Conservation (phyloP, 2,113 vertebrate genomes). For the Alligator mississippiensis region DNA sequence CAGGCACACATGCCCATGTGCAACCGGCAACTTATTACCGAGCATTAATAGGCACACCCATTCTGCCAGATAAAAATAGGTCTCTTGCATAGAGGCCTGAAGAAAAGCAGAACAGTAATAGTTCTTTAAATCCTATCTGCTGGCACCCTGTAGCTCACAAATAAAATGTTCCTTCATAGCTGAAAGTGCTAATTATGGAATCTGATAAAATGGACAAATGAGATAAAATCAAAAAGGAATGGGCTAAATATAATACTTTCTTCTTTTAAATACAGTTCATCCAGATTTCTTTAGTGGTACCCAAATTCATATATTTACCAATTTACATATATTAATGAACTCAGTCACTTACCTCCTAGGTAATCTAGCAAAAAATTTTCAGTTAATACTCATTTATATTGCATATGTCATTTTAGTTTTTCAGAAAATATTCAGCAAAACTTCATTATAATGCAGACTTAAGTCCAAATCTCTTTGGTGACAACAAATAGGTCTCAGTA, state of each 20-base stretch:
- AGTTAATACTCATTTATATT: neutral
- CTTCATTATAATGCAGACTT: neutral
- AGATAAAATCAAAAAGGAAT: neutral
- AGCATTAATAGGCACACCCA: too few relatives aligned
- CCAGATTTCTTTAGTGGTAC: neutral
- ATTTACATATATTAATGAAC: neutral
- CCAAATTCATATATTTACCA: neutral
- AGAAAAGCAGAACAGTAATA: neutral
- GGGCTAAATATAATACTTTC: neutral
- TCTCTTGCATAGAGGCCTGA: neutral
- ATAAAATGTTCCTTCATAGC: neutral
- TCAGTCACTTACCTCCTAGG: neutral
- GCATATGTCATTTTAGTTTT: neutral
- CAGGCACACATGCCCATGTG: too few relatives aligned
- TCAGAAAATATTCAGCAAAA: neutral
- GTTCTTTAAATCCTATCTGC: neutral
- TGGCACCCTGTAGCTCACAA: neutral
- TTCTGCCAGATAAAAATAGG: neutral
- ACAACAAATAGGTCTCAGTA: too few relatives aligned
- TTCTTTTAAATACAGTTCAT: neutral
- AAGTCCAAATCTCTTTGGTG: neutral
- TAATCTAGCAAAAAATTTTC: neutral
- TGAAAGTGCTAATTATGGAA: accelerated
- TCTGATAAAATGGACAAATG: neutral
- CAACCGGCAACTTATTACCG: too few relatives aligned